Evolutionary conservation across 2,797 vertebrate genomes (phyloP).

Genomic region (Myotis daubentonii): DNA sequence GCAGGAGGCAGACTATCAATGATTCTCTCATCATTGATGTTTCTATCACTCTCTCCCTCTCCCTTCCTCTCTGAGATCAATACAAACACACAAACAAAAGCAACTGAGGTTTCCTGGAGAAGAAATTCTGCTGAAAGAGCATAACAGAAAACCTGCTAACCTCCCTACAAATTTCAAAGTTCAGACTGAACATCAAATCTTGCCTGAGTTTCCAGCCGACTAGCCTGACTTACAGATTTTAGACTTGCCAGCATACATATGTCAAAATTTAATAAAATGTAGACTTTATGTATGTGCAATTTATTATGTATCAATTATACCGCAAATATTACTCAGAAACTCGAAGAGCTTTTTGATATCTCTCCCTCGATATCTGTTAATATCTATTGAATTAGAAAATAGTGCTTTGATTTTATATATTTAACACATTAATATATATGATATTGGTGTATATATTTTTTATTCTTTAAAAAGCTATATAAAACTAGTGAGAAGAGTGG

Average conservation of each 20-base stretch:
- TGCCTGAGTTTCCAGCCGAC: background rate
- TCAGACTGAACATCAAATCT: background rate
- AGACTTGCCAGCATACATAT: background rate
- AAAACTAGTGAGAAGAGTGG: background rate
- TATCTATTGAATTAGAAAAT: constrained; percentile 22
- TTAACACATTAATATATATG: background rate
- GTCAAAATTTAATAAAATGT: background rate
- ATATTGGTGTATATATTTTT: background rate
- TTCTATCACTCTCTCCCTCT: too few species aligned
- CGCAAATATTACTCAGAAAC: background rate
- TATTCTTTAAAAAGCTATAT: background rate
- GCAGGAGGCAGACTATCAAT: too few species aligned
- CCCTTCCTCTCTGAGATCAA: too few species aligned
- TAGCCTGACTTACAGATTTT: background rate
- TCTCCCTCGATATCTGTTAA: background rate
- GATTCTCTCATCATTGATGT: too few species aligned
- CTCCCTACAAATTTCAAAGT: background rate
- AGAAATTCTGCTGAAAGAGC: background rate
- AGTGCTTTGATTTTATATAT: background rate
- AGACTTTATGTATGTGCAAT: background rate
- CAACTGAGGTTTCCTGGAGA: background rate
- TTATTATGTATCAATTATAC: background rate
- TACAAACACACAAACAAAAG: too few species aligned
- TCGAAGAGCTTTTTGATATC: background rate
- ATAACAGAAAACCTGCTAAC: background rate